A percentile compares a stretch with the other conserved stretches of the same genome.
Evolutionary conservation across 2,888 invertebrate species (phyloP).

Genomic region (Chrysopilus asiliformis): DNA sequence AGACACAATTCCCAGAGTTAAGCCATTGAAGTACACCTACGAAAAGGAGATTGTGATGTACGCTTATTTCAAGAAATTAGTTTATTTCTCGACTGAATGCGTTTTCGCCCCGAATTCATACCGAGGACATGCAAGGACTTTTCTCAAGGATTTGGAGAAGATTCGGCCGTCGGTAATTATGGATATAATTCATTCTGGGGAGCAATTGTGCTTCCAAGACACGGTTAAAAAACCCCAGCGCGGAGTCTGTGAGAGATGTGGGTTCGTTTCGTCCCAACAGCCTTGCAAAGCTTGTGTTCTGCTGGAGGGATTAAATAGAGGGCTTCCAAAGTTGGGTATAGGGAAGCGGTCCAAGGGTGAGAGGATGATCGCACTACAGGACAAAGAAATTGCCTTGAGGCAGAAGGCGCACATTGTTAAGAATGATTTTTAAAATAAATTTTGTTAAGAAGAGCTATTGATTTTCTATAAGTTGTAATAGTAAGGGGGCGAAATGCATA

Average conservation of each 20-base stretch:
- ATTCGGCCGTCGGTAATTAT: constrained; percentile 83
- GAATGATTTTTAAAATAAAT: constrained; percentile 30
- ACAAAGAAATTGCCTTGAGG: constrained; percentile 27
- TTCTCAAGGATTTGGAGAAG: constrained; percentile 90
- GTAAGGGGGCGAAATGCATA: no score
- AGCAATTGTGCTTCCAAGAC: constrained; percentile 70
- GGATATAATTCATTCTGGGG: constrained; percentile 87
- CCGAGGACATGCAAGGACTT: constrained; percentile 77
- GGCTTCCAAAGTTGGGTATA: constrained; percentile 79
- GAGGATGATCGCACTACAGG: constrained; percentile 46
- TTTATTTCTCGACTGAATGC: constrained; percentile 98
- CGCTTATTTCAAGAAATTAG: constrained; percentile 88
- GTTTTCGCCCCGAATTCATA: constrained; percentile 98
- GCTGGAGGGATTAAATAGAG: constrained; percentile 88
- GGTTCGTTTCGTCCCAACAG: constrained; percentile 82
- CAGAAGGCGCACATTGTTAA: constrained; percentile 34
- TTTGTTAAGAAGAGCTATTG: no score
- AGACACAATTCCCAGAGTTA: constrained; percentile 78
- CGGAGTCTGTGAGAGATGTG: constrained; percentile 70
- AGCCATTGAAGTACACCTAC: constrained; percentile 93
- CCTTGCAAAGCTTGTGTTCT: constrained; percentile 95
- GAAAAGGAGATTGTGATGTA: constrained; percentile 99
- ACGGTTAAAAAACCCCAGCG: constrained; percentile 68
- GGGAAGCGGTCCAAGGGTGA: constrained; percentile 76
- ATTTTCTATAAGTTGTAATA: no score